phyloP scores from a whole-genome alignment of 1,140 invertebrate species.

The Heliconius congener region DNA sequence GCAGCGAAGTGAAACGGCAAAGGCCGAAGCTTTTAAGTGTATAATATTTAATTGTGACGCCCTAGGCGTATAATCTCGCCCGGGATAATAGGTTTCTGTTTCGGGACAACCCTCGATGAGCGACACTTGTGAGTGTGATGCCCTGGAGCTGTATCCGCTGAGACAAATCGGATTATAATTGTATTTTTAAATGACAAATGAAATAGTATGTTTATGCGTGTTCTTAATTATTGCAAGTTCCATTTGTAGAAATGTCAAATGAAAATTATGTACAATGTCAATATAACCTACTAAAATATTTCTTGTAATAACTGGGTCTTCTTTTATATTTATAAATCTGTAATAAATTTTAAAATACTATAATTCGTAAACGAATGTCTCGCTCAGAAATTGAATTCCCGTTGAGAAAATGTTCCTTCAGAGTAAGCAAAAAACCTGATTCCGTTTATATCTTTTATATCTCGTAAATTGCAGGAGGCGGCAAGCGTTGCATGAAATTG shows the following conservation, averaged over 20 bases:
- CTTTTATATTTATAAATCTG: background rate
- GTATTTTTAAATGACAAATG: conserved; percentile 70
- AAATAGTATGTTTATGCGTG: conserved; percentile 26
- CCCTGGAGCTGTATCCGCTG: conserved; percentile 68
- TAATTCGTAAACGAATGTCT: conserved; percentile 74
- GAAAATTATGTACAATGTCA: background rate
- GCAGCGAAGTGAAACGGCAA: conserved; percentile 80
- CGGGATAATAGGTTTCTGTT: conserved; percentile 82
- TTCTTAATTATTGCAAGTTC: background rate
- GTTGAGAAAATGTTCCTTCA: conserved; percentile 78
- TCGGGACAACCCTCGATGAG: conserved; percentile 76
- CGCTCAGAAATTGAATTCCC: conserved; percentile 76
- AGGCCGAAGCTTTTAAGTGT: conserved; percentile 82
- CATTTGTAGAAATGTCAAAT: background rate
- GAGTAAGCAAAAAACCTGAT: conserved; percentile 81
- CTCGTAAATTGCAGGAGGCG: conserved; percentile 81
- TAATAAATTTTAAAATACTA: conserved; percentile 42
- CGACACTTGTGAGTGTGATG: conserved; percentile 78
- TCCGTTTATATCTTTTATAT: conserved; percentile 81
- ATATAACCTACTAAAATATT: no score
- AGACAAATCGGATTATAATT: conserved; percentile 80
- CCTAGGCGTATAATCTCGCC: conserved; percentile 82
- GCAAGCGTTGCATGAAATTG: conserved; percentile 82
- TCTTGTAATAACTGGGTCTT: no score
- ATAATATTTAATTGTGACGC: conserved; percentile 83